A percentile compares a stretch with the other conserved stretches of the same genome.
Evolutionary conservation across 2,113 vertebrate species (phyloP).

Genomic region (Laterallus jamaicensis): DNA sequence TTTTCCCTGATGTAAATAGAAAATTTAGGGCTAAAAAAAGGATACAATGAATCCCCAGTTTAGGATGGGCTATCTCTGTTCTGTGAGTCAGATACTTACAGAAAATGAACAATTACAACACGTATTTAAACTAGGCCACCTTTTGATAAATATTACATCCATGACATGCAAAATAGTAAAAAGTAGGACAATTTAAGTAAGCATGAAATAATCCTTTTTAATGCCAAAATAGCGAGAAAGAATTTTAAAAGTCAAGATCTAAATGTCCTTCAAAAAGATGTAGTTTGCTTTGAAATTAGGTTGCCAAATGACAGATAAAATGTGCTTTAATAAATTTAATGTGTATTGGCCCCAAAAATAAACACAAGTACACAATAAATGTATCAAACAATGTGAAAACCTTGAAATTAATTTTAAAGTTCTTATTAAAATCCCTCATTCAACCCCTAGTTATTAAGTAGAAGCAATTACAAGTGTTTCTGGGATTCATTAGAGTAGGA

Average conservation of each 20-base stretch:
- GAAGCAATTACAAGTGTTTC: neutral
- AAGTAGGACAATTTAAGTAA: neutral
- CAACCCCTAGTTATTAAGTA: neutral
- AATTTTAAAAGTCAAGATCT: neutral
- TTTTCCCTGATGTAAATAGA: neutral
- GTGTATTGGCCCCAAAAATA: neutral
- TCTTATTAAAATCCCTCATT: neutral
- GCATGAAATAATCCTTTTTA: constrained; percentile 27
- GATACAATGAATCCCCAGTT: neutral
- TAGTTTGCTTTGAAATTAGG: neutral
- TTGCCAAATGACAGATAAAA: neutral
- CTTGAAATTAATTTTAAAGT: neutral
- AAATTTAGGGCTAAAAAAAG: neutral
- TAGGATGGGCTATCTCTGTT: neutral
- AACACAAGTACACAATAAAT: neutral
- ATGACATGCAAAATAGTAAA: constrained; percentile 33
- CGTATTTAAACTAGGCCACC: neutral
- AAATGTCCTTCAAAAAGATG: constrained; percentile 8
- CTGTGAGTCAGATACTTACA: neutral
- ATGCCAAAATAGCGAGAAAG: neutral
- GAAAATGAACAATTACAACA: neutral
- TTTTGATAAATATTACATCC: constrained; percentile 37
- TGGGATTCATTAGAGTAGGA: neutral
- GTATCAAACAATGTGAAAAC: neutral
- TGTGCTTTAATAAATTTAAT: neutral